Base-by-base conservation (phyloP, 2,888 invertebrate species). In the Microctonus aethiopoides region DNA sequence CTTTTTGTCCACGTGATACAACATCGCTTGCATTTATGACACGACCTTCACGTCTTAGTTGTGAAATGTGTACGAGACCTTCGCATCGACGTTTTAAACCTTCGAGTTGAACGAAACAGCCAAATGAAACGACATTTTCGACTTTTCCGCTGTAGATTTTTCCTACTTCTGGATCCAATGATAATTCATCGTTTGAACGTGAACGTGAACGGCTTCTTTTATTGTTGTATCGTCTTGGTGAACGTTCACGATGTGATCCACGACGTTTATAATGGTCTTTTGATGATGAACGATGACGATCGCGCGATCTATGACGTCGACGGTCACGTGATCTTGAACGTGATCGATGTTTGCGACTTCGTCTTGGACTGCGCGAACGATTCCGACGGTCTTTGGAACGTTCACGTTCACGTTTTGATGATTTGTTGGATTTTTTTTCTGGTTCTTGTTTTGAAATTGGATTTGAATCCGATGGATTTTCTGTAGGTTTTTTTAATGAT, bases 11-110 rank as follows among this genome's bases (percentile, higher is more conserved):
- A 75, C 96, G 90, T 22, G 91, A 91, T 0, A 99, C 96, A 5
- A 99, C 97, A 87, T 99, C 99, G 0, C 94, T 92, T 0, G 98
- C 98, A 87, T 95, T 94, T 0, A 95, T 95, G 10, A 99, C 98
- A 72, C 98, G 90, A 0, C 98, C 98, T 87, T 98, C 98, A 0
- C 96, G 90, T 56, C 98, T 89, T 41, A 98, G 87, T 86, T 98
- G 95, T 0, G 99, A 99, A 79, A 99, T 98, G 83, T 99, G 99
- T 1, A 98, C 98, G 0, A 99, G 89, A 0, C 99, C 99, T 86
- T 99, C 99, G 92, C 95, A 95, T 54, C 94, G 90, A 77, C 94
- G 93, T 61, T 92, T 90, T 60, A 99, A 88, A 0, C 98, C 97
- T 82, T 98, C 96, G 24, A 99, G 88, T 87, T 98, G 97, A 0